phyloP scores from a whole-genome alignment of 1,140 invertebrate genomes.

The Lepidurus apus region DNA sequence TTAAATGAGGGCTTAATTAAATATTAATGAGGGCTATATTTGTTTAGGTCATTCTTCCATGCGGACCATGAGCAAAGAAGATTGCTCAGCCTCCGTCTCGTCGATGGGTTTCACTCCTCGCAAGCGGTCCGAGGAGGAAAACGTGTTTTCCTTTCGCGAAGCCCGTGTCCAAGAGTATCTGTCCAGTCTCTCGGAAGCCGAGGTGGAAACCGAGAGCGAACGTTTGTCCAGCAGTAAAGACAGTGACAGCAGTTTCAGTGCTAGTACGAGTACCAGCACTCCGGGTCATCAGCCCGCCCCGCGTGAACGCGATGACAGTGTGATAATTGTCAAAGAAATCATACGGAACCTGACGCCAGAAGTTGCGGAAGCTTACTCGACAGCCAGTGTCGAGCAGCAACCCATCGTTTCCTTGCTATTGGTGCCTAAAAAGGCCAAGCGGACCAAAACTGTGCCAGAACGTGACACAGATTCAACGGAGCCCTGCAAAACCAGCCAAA shows the following conservation, averaged over 20 bases:
- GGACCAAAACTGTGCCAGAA: not conserved
- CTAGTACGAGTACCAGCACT: not conserved
- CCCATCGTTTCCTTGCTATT: not conserved
- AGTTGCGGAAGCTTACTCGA: not conserved
- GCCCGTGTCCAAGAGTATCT: conserved; percentile 52
- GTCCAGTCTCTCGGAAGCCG: conserved; percentile 46
- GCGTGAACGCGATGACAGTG: conserved; percentile 7
- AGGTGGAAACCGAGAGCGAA: conserved; percentile 11
- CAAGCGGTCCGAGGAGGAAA: conserved; percentile 39
- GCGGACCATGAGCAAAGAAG: conserved; percentile 41
- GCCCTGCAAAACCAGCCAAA: not conserved
- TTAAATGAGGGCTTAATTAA: not conserved
- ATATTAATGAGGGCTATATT: conserved; percentile 28
- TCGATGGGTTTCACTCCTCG: conserved; percentile 36
- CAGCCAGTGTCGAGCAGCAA: not conserved
- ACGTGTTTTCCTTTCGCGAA: conserved; percentile 53
- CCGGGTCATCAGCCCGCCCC: not conserved
- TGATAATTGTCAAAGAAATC: not conserved
- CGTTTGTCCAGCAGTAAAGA: not conserved
- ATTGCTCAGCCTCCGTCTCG: conserved; percentile 37
- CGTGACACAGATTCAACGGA: not conserved
- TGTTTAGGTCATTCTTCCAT: conserved; percentile 39
- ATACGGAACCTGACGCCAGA: not conserved
- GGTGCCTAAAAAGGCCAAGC: conserved; percentile 17
- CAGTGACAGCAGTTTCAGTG: not conserved